Evolutionary conservation across 2,113 vertebrate genomes (phyloP).

Genomic region (Nannospalax galili): DNA sequence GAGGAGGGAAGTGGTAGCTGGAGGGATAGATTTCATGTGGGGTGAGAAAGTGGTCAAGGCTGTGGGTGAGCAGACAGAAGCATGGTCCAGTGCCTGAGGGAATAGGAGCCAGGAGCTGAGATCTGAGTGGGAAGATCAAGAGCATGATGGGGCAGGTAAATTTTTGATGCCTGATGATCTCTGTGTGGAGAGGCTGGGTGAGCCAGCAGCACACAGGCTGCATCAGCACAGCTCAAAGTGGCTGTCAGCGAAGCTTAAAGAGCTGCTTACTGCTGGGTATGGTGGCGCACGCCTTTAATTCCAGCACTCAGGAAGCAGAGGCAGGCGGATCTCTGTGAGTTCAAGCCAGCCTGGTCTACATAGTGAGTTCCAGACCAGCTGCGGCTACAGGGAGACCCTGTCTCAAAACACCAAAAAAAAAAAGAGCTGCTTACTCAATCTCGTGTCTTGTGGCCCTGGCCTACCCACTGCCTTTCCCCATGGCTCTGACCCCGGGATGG

Average conservation of each 20-base stretch:
- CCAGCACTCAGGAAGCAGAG: too few relatives aligned
- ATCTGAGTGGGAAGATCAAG: neutral
- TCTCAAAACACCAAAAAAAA: too few relatives aligned
- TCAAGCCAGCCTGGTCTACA: too few relatives aligned
- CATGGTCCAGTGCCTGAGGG: rapidly evolving
- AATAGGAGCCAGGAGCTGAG: neutral
- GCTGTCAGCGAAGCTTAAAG: neutral
- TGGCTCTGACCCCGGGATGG: neutral
- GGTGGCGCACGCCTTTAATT: too few relatives aligned
- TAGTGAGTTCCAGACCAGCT: too few relatives aligned
- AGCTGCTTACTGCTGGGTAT: too few relatives aligned
- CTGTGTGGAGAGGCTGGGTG: neutral
- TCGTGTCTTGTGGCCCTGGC: too few relatives aligned
- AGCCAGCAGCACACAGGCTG: rapidly evolving
- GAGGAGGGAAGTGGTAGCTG: too few relatives aligned
- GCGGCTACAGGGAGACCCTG: too few relatives aligned
- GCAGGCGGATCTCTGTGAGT: too few relatives aligned
- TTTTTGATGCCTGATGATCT: neutral
- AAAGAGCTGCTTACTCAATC: too few relatives aligned
- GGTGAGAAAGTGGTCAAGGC: neutral
- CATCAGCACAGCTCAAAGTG: neutral
- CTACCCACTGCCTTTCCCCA: neutral
- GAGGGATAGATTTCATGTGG: neutral
- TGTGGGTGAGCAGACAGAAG: neutral
- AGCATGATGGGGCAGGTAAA: neutral